Evolutionary conservation across 2,888 invertebrate genomes (phyloP).

Genomic region (Tenodera sinensis): DNA sequence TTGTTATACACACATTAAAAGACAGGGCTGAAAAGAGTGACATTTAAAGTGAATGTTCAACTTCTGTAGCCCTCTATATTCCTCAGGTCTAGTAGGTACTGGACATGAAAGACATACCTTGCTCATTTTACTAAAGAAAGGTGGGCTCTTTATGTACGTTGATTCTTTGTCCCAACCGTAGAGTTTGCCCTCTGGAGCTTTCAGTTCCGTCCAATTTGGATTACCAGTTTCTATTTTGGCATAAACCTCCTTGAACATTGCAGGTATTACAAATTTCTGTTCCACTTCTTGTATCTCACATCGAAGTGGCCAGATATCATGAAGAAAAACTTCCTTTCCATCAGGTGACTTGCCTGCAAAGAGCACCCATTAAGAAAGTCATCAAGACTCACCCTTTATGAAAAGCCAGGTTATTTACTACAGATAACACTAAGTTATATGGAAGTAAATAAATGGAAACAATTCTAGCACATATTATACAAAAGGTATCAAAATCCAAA

Average conservation of each 20-base stretch:
- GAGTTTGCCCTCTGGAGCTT: conserved; percentile 74
- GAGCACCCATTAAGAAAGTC: not conserved
- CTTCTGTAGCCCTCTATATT: not conserved
- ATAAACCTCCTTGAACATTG: conserved; percentile 95
- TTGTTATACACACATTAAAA: too few species aligned
- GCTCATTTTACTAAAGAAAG: conserved; percentile 87
- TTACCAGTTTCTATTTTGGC: conserved; percentile 81
- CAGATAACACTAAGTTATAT: not conserved
- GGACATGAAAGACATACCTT: conserved; percentile 47
- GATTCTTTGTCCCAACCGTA: conserved; percentile 90
- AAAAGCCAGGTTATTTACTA: not conserved
- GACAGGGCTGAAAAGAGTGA: not conserved
- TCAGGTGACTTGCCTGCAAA: conserved; percentile 56
- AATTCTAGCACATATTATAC: too few species aligned
- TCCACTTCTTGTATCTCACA: conserved; percentile 88
- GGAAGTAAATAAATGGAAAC: too few species aligned
- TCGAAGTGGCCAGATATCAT: conserved; percentile 94
- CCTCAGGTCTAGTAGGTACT: not conserved
- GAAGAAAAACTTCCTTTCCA: conserved; percentile 75
- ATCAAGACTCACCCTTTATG: not conserved
- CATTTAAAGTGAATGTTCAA: not conserved
- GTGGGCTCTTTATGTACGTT: conserved; percentile 94
- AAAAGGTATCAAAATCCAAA: too few species aligned
- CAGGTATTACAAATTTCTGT: conserved; percentile 83
- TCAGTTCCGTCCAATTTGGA: conserved; percentile 75